Evolutionary conservation across 2,797 vertebrate species (phyloP).

Genomic region (Propithecus perrieri): DNA sequence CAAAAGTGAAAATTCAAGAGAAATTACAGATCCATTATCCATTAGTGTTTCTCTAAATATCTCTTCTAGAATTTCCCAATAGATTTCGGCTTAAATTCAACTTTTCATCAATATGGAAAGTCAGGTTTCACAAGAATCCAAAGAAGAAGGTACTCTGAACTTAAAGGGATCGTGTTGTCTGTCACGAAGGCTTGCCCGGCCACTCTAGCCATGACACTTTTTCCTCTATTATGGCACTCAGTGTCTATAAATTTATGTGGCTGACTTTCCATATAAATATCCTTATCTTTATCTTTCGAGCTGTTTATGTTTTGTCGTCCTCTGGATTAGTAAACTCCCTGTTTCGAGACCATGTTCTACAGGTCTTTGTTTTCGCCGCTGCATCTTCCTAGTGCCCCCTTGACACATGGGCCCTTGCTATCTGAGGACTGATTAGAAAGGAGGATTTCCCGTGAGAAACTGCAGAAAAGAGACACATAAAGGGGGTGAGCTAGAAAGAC

Average conservation of each 20-base stretch:
- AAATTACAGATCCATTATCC: background rate
- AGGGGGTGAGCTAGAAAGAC: background rate
- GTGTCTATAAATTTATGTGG: background rate
- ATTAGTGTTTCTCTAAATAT: background rate
- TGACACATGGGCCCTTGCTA: background rate
- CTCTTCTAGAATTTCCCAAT: constrained; percentile 5
- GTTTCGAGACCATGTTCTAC: background rate
- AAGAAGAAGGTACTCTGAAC: background rate
- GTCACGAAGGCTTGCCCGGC: background rate
- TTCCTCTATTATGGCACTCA: background rate
- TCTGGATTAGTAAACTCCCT: background rate
- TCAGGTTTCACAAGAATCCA: background rate
- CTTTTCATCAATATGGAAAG: background rate
- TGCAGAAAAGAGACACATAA: background rate
- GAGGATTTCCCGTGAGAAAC: background rate
- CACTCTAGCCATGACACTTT: background rate
- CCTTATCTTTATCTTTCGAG: background rate
- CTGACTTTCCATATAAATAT: background rate
- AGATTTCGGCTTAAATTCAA: background rate
- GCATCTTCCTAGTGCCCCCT: background rate
- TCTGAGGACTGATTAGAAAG: background rate
- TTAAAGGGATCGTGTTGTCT: background rate
- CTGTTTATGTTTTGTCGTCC: background rate
- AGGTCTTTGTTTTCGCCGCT: background rate
- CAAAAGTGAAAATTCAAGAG: background rate